These are phyloP conservation scores for Athalia cordata DNA, from an alignment of 2,888 invertebrate genomes.

Conservation along the genomic window DNA sequence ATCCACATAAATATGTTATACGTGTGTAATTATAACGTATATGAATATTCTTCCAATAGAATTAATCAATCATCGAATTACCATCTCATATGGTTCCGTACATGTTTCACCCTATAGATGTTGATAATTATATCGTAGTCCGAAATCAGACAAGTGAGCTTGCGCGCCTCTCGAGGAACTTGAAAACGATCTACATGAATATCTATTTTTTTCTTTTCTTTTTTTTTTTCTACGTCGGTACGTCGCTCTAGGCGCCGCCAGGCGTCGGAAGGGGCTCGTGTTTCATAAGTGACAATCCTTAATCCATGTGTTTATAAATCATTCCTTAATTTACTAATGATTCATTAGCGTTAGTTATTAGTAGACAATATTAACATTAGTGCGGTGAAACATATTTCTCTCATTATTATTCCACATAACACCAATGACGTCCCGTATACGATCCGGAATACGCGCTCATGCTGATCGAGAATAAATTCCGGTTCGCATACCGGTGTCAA, in stretches of 20 bases:
- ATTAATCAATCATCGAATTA: too few relatives aligned
- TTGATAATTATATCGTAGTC: too few relatives aligned
- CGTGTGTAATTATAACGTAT: too few relatives aligned
- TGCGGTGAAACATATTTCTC: conserved; percentile 33
- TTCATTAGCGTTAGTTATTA: conserved; percentile 42
- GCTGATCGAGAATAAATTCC: conserved; percentile 50
- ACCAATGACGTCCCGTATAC: conserved; percentile 25
- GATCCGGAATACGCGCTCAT: conserved; percentile 6
- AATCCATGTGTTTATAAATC: conserved; percentile 37
- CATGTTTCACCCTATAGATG: too few relatives aligned
- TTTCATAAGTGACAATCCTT: conserved; percentile 42
- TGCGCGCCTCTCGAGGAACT: too few relatives aligned
- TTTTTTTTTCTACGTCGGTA: too few relatives aligned
- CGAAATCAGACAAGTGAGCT: too few relatives aligned
- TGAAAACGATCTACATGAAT: too few relatives aligned
- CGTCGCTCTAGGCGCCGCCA: not conserved
- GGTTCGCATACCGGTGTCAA: conserved; percentile 62
- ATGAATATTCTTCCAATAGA: too few relatives aligned
- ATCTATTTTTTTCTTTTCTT: too few relatives aligned
- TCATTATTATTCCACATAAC: conserved; percentile 31
- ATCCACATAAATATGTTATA: too few relatives aligned
- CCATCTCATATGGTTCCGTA: too few relatives aligned
- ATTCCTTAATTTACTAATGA: conserved; percentile 45
- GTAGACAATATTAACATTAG: conserved; percentile 7
- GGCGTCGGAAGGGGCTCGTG: conserved; percentile 2